Evolutionary conservation across 2,113 vertebrate genomes (phyloP), one percentile per base, ranked within the genome.

Genomic region (Spea bombifrons): DNA sequence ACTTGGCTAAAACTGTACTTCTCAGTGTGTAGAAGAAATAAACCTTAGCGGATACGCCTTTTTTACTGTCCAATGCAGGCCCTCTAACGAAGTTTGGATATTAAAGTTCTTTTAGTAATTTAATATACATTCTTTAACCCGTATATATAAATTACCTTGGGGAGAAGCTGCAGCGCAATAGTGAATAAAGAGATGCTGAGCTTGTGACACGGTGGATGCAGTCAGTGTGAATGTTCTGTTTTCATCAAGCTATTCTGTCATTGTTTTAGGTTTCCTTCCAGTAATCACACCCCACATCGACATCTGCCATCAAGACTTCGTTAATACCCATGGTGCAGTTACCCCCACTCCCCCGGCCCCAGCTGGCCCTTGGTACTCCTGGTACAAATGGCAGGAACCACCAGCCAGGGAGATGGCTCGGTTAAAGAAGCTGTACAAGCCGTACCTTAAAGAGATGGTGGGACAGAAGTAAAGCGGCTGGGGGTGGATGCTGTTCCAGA

Each of bases 241-340:
- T 30, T 30, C 30, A 30, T 30, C 30, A 30, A 30, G 30, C 30
- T 30, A 30, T n/a, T 57, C 67, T 46, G 12, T 59, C 15, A 5
- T 13, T 13, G 6, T 13, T 4, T 5, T 82, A 98, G 97, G 97
- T 15, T 85, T 96, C 2, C 87, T 98, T 7, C 83, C 84, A 10
- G 87, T 89, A 50, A 85, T 87, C 13, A 85, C 94, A 5, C 91
- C 93, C 4, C 83, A 86, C 3, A 90, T 93, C 50, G 88, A 92
- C 0, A 90, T 89, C 8, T 86, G 88, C 1, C 86, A 76, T 0
- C 88, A 90, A 10, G 92, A 97, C 78, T 96, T 92, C 80, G 87
- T 89, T 48, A 94, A 90, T 45, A 84, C 66, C 10, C 95, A 97
- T 70, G 88, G 90, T 45, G 96, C 96, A 2, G 94, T 98, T 81